Evolutionary conservation across 1,140 invertebrate genomes (phyloP), one percentile per base, ranked within the genome.

Genomic region (Papilio machaon): DNA sequence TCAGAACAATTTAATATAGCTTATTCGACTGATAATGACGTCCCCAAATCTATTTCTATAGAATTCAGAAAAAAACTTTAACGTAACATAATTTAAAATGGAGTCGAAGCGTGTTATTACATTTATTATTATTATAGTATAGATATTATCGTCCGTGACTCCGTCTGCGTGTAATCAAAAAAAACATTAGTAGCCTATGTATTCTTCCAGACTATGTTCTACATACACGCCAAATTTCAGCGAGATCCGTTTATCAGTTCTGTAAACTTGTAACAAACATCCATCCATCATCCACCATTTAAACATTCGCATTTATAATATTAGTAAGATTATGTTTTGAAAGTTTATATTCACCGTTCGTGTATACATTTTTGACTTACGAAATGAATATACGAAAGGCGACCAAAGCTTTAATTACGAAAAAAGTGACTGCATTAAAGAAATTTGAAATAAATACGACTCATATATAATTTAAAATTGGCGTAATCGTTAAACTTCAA

Each of bases 11-110:
- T 67, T 67, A 35, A 67, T 5, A 67, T 67, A 67, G 60, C 23
- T 67, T 64, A 23, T 64, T 67, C 60, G 10, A 23, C 8, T 64
- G 58, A 23, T 35, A 67, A 35, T 30, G 60, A 67, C 60, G 60
- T 67, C 60, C 30, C 23, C 23, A 67, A 67, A 35, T 67, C 60
- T 67, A 67, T 67, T 67, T 67, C 60, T 67, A 67, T 67, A 13
- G 19, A 15, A 67, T 67, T 35, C 60, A 67, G 60, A 35, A 67
- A 67, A 67, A 30, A 23, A 67, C 15, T 23, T 23, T 67, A 13
- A 67, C 23, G 35, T 30, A 64, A 64, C 60, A 67, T 30, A 2
- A 19, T 58, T 35, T 67, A 19, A 35, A 67, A 8, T 67, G 23
- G 60, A 67, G 23, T 23, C 30, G 23, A 13, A 67, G 23, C 60